A percentile compares a stretch with the other conserved stretches of the same genome.
Evolutionary conservation across 2,113 vertebrate species (phyloP).

Genomic region (Centropus bengalensis): DNA sequence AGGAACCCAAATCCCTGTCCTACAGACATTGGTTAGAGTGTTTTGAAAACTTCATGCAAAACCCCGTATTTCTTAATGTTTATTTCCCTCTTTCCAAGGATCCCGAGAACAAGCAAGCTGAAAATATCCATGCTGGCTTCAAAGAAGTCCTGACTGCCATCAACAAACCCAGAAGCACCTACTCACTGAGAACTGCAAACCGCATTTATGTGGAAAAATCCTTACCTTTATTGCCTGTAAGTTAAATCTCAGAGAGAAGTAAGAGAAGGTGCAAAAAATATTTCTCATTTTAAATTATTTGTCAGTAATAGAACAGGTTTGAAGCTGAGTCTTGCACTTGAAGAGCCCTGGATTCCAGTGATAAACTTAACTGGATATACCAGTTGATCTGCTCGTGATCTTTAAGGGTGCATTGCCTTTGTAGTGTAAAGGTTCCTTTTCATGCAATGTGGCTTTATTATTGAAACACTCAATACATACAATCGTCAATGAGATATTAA

Average conservation of each 20-base stretch:
- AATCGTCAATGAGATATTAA: background rate
- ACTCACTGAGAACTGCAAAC: slow-evolving; percentile 67
- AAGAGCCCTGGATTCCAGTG: background rate
- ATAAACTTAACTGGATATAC: background rate
- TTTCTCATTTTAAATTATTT: background rate
- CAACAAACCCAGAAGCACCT: slow-evolving; percentile 57
- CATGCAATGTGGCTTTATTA: background rate
- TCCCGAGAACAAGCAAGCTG: background rate
- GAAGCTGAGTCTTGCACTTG: background rate
- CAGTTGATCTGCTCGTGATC: background rate
- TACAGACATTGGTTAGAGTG: background rate
- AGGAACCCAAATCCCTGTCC: background rate
- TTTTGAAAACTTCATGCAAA: background rate
- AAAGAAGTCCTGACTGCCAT: slow-evolving; percentile 48
- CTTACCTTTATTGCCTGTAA: slow-evolving; percentile 57
- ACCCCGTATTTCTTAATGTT: background rate
- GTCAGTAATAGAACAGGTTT: background rate
- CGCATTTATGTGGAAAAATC: slow-evolving; percentile 65
- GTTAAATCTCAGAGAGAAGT: background rate
- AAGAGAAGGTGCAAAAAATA: background rate
- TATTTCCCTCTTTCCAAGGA: slow-evolving; percentile 61
- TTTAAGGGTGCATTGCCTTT: background rate
- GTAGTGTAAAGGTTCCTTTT: background rate
- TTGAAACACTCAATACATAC: accelerated
- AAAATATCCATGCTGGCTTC: slow-evolving; percentile 55